Base-by-base conservation (phyloP, 2,797 vertebrate species). In the Pristis pectinata region DNA sequence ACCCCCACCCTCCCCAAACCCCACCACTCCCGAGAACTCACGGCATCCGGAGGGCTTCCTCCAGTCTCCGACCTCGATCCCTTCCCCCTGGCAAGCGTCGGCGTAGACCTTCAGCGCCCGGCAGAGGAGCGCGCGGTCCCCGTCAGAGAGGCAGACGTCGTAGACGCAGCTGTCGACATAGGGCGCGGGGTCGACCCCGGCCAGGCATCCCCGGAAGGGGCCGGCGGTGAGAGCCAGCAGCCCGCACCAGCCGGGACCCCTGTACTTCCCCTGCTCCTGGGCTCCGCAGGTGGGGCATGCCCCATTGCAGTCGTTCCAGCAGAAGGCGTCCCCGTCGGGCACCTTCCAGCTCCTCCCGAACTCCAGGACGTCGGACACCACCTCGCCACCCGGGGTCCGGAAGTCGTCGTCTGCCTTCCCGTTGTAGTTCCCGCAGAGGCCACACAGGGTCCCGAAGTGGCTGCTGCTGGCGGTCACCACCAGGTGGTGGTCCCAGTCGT, bases 361-460 rank as follows among this genome's bases (percentile, higher is more conserved):
- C 6, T 97, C 96, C 9, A 92, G 94, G 0, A 96, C 30, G 0
- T 96, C 95, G 0, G 95, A 8, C 0, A 96, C 96, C 10, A 64
- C 49, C 0, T 95, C 80, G 0, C 96, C 95, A 0, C 95, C 93
- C 0, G 96, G 96, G 17, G 95, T 96, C 59, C 94, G 95, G 53
- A 97, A 95, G 7, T 99, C 98, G 0, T 98, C 98, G 0, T 0
- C 0, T 0, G 19, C n/a, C 37, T 98, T 70, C 0, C 97, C 96
- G 0, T 98, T 98, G 77, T 96, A 97, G 95, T 98, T 98, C 30
- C 98, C 98, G 0, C 98, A 99, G 64, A 98, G 95, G 24, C 98
- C 98, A 0, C 97, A 98, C n/a, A 98, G 97, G 2, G 95, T 96
- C 64, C 95, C 95, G 0, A 94, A 96, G 96, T 98, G 97, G 76